phyloP scores from a whole-genome alignment of 2,888 invertebrate genomes.

The Heliconius cydno region DNA sequence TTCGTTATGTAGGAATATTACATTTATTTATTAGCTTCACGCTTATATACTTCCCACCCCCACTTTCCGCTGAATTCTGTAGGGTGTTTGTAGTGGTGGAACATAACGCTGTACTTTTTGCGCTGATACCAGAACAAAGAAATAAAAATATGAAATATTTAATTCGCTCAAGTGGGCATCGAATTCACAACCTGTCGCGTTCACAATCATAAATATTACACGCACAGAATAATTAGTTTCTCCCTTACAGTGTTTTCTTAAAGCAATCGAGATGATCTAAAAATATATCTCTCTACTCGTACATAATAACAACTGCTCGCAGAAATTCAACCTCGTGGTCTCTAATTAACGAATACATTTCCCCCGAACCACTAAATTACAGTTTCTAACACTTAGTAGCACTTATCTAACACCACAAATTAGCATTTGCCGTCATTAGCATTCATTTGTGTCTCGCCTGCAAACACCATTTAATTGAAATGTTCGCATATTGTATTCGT shows the following conservation, averaged over 20 bases:
- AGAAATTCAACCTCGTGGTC: constrained; percentile 33
- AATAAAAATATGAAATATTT: no score
- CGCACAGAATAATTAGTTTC: background rate
- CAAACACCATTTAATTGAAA: constrained; percentile 42
- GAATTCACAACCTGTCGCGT: no score
- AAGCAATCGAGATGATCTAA: constrained; percentile 6
- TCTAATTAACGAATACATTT: constrained; percentile 46
- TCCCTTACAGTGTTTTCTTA: background rate
- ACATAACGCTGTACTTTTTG: no score
- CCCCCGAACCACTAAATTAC: constrained; percentile 46
- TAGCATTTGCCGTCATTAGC: constrained; percentile 43
- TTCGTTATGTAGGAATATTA: background rate
- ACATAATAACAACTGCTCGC: background rate
- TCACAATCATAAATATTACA: background rate
- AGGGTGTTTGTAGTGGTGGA: no score
- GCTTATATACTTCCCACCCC: no score
- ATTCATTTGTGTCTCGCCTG: constrained; percentile 41
- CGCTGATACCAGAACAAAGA: no score
- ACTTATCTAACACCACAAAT: constrained; percentile 47
- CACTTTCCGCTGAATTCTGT: no score
- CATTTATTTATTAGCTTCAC: no score
- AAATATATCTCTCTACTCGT: background rate
- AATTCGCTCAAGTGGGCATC: no score
- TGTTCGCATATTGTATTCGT: constrained; percentile 32
- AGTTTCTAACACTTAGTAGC: constrained; percentile 45